These are phyloP conservation scores for Frankliniella intonsa DNA, from an alignment of 2,888 invertebrate species.

Conservation along the genomic window DNA sequence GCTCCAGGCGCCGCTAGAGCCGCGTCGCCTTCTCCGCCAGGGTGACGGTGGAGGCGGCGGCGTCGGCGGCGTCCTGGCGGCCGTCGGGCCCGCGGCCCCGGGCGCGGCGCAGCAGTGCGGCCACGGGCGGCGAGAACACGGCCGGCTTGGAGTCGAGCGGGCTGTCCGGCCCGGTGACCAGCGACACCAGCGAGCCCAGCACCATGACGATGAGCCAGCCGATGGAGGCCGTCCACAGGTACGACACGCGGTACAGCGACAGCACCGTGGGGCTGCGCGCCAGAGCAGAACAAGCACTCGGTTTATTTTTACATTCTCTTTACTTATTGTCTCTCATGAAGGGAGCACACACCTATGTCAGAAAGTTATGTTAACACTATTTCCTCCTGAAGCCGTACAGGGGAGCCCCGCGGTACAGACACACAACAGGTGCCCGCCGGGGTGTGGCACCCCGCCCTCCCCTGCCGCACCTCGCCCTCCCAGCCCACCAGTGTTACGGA, in stretches of 20 bases:
- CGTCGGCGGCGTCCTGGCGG: background rate
- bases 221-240: conserved; percentile 75
- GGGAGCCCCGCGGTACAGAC: too few species aligned
- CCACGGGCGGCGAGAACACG: conserved; percentile 10
- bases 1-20: background rate
- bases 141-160: background rate
- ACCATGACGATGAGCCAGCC: conserved; percentile 62
- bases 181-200: conserved; percentile 63
- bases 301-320: too few species aligned
- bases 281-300: conserved; percentile 12
- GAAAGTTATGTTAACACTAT: too few species aligned
- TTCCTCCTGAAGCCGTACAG: too few species aligned
- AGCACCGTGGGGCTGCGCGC: conserved; percentile 54
- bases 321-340: too few species aligned
- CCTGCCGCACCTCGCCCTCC: too few species aligned
- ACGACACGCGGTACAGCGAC: conserved; percentile 71
- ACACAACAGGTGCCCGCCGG: too few species aligned
- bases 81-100: background rate
- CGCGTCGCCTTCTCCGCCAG: conserved; percentile 7
- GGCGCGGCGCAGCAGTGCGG: background rate
- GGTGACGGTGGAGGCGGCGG: conserved; percentile 6
- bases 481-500: too few species aligned
- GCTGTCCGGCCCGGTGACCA: conserved; percentile 50
- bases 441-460: too few species aligned
- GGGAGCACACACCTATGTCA: too few species aligned